Conservation (phyloP, 2,888 invertebrate species). For the Eucera pruinosa region DNA sequence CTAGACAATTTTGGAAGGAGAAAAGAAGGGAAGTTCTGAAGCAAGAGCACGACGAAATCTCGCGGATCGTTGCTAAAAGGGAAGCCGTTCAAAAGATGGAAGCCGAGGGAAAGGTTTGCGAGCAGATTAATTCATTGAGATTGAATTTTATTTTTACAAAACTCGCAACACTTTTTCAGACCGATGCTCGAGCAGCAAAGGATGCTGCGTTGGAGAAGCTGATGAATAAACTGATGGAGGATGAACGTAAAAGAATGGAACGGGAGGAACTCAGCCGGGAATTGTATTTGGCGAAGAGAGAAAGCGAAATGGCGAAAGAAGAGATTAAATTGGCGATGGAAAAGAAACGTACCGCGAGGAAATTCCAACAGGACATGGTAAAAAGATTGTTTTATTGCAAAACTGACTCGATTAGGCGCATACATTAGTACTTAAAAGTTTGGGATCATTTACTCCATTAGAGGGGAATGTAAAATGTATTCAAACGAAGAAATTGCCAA, state of each 20-base stretch:
- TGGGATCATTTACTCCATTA: too few species aligned
- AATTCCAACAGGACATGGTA: slow-evolving; percentile 63
- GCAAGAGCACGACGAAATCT: slow-evolving; percentile 61
- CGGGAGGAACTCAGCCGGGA: slow-evolving; percentile 61
- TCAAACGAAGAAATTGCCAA: not conserved
- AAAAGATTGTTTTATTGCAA: not conserved
- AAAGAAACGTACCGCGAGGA: slow-evolving; percentile 54
- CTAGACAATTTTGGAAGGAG: slow-evolving; percentile 62
- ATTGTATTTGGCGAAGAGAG: slow-evolving; percentile 57
- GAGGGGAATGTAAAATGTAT: too few species aligned
- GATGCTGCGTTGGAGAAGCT: slow-evolving; percentile 55
- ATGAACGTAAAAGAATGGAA: slow-evolving; percentile 55
- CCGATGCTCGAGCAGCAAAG: slow-evolving; percentile 25
- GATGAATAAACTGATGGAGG: slow-evolving; percentile 56
- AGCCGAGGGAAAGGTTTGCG: slow-evolving; percentile 30
- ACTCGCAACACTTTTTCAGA: slow-evolving; percentile 31
- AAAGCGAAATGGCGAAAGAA: slow-evolving; percentile 44
- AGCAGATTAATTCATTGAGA: not conserved
- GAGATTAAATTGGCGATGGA: slow-evolving; percentile 17
- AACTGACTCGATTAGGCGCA: too few species aligned
- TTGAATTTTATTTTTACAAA: not conserved
- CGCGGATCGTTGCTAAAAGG: slow-evolving; percentile 47
- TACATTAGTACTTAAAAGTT: too few species aligned
- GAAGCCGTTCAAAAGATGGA: slow-evolving; percentile 33
- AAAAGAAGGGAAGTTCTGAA: slow-evolving; percentile 56